A percentile compares a stretch with the other conserved stretches of the same genome.
phyloP scores from a whole-genome alignment of 2,113 vertebrate genomes.

The Istiophorus platypterus region DNA sequence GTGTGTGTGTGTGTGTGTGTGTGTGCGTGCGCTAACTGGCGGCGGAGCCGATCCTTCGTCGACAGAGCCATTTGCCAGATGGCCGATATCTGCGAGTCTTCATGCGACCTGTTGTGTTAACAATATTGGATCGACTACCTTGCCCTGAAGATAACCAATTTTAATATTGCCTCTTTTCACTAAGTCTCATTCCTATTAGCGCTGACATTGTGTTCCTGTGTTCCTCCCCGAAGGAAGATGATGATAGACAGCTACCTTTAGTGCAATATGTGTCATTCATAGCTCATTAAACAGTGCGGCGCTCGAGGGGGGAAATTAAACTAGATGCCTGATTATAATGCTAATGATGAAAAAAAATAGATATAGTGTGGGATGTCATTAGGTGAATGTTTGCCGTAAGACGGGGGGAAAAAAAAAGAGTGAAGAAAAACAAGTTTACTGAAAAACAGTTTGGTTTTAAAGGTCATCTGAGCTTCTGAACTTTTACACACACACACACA shows the following conservation, averaged over 20 bases:
- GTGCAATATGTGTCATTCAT: conserved; percentile 69
- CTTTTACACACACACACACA: too few relatives aligned
- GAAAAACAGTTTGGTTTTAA: conserved; percentile 19
- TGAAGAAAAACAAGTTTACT: neutral
- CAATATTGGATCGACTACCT: conserved; percentile 26
- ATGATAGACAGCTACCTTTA: conserved; percentile 60
- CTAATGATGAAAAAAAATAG: conserved; percentile 61
- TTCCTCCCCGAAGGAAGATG: conserved; percentile 29
- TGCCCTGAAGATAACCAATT: conserved; percentile 54
- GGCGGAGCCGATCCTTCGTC: conserved; percentile 50
- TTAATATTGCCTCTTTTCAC: conserved; percentile 42
- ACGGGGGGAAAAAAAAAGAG: neutral
- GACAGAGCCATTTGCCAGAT: conserved; percentile 38
- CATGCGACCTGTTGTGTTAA: conserved; percentile 45
- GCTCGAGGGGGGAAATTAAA: conserved; percentile 63
- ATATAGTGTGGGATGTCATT: conserved; percentile 8
- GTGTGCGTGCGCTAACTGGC: conserved; percentile 58
- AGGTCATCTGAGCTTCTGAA: conserved; percentile 19
- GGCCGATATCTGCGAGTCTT: conserved; percentile 7
- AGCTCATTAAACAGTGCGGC: conserved; percentile 67
- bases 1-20: too few relatives aligned
- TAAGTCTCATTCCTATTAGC: conserved; percentile 48
- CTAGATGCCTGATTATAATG: conserved; percentile 64
- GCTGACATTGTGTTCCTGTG: conserved; percentile 37
- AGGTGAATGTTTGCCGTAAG: conserved; percentile 8